Evolutionary conservation across 2,888 invertebrate species (phyloP).

Genomic region (Aradus depressus): DNA sequence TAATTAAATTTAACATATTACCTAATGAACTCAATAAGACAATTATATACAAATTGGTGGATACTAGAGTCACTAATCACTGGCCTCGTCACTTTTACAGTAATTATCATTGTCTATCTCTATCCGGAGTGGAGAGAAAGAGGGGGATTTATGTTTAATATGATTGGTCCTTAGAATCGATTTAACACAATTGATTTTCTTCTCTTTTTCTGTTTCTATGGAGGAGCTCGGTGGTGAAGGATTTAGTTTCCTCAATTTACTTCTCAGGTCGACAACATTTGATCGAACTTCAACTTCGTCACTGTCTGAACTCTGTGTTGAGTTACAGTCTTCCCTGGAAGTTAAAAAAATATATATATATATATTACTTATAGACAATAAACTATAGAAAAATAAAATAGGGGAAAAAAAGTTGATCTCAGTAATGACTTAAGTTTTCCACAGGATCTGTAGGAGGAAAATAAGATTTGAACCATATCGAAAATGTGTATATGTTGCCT

Average conservation of each 20-base stretch:
- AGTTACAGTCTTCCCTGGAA: slow-evolving; percentile 10
- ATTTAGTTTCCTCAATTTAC: slow-evolving; percentile 11
- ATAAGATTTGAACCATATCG: too few relatives aligned
- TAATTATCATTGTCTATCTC: slow-evolving; percentile 31
- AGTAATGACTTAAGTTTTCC: too few relatives aligned
- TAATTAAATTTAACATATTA: too few relatives aligned
- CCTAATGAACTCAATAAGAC: too few relatives aligned
- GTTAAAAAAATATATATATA: too few relatives aligned
- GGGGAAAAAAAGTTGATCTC: too few relatives aligned
- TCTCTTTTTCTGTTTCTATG: not conserved
- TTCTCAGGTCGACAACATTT: slow-evolving; percentile 12
- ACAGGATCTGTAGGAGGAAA: too few relatives aligned
- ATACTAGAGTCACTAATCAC: too few relatives aligned
- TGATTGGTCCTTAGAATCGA: slow-evolving; percentile 14
- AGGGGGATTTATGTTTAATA: slow-evolving; percentile 2
- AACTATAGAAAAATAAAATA: too few relatives aligned
- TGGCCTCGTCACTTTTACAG: slow-evolving; percentile 24
- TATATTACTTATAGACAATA: too few relatives aligned
- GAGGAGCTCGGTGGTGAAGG: not conserved
- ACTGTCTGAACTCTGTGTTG: slow-evolving; percentile 31
- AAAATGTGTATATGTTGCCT: too few relatives aligned
- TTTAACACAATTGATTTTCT: slow-evolving; percentile 6
- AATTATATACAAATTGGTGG: too few relatives aligned
- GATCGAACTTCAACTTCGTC: slow-evolving; percentile 28
- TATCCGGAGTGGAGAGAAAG: slow-evolving; percentile 24